Conservation (phyloP, 2,797 vertebrate genomes). For the Tamandua tetradactyla region DNA sequence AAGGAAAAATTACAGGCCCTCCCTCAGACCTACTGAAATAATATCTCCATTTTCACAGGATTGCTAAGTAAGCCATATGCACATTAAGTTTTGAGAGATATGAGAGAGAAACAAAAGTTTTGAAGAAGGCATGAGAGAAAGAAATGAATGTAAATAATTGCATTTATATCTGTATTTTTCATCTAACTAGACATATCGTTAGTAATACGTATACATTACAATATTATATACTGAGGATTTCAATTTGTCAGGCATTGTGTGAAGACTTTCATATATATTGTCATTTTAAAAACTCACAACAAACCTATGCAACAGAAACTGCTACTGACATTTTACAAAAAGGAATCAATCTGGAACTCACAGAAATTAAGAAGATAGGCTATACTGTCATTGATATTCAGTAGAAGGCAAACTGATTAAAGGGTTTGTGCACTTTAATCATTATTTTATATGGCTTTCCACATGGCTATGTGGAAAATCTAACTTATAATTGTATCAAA, state of each 20-base stretch:
- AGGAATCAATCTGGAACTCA: background rate
- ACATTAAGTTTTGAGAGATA: background rate
- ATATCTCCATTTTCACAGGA: background rate
- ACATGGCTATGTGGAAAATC: background rate
- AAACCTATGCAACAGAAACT: background rate
- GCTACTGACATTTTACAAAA: background rate
- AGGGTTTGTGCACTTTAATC: background rate
- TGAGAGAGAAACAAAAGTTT: too few relatives aligned
- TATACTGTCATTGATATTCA: background rate
- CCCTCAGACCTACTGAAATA: background rate
- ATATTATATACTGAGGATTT: background rate
- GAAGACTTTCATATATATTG: slow-evolving; percentile 2
- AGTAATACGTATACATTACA: background rate
- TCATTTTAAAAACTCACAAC: background rate
- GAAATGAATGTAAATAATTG: background rate
- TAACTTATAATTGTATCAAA: background rate
- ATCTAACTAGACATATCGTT: background rate
- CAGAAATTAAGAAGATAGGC: background rate
- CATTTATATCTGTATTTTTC: background rate
- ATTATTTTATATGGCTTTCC: background rate
- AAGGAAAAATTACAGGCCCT: background rate
- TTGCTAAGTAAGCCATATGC: background rate
- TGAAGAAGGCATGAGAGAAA: background rate
- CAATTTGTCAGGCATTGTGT: slow-evolving; percentile 27
- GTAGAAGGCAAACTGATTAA: background rate